These are phyloP conservation scores for Luehdorfia chinensis DNA, from an alignment of 1,140 invertebrate species.

Conservation along the genomic window DNA sequence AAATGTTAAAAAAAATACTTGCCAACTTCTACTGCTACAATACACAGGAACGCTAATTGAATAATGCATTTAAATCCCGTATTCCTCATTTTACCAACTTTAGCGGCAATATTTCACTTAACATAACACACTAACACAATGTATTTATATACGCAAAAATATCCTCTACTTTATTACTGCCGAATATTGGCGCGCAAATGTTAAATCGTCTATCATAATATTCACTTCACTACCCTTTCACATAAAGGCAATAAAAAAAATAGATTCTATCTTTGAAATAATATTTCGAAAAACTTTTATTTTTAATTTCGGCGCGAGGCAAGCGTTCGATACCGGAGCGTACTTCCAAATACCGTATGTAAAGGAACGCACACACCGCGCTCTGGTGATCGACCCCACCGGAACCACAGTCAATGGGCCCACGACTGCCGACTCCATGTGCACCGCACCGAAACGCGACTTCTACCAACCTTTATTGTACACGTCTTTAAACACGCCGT, in stretches of 20 bases:
- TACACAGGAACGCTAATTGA: neutral
- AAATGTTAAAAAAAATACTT: conserved; percentile 6
- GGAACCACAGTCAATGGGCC: conserved; percentile 70
- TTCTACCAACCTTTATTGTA: conserved; percentile 35
- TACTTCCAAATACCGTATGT: conserved; percentile 48
- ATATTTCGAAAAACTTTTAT: conserved; percentile 20
- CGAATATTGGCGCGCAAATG: conserved; percentile 11
- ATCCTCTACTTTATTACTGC: conserved; percentile 11
- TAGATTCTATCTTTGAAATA: neutral
- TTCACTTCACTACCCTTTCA: conserved; percentile 5
- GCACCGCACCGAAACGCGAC: conserved; percentile 68
- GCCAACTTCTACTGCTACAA: conserved; percentile 8
- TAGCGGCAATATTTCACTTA: neutral
- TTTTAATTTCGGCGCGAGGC: conserved; percentile 39
- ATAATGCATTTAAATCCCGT: neutral
- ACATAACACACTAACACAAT: conserved; percentile 12
- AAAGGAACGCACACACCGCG: conserved; percentile 53
- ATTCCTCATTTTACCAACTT: conserved; percentile 12
- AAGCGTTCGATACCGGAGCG: conserved; percentile 34
- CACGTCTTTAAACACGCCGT: neutral
- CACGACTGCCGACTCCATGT: conserved; percentile 67
- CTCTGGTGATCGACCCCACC: conserved; percentile 72
- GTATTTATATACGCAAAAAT: neutral
- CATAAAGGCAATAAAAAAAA: conserved; percentile 17
- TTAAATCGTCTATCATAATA: conserved; percentile 9